A percentile compares a stretch with the other conserved stretches of the same genome.
These are phyloP conservation scores for Styela clava DNA, from an alignment of 23 tunicate genomes.

Conservation along the genomic window DNA sequence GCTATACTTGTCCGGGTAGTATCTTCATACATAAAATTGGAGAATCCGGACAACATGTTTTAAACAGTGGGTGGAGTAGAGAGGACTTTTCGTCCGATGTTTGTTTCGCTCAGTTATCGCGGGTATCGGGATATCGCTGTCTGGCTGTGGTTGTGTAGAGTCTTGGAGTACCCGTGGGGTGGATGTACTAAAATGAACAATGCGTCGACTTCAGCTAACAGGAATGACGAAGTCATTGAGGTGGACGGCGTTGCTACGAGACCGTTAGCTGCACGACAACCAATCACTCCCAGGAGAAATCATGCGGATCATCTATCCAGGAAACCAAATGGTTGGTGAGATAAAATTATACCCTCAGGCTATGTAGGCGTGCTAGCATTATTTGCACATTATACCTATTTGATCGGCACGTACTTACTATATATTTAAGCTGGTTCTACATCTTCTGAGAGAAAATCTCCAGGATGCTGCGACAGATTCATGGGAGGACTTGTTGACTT, in stretches of 20 bases:
- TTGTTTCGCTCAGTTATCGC: too few relatives aligned
- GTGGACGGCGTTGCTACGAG: not conserved
- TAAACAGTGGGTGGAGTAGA: too few relatives aligned
- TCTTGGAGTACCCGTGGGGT: too few relatives aligned
- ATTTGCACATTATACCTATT: not conserved
- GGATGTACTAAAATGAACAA: too few relatives aligned
- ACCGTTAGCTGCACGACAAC: not conserved
- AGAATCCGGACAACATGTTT: too few relatives aligned
- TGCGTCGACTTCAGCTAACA: not conserved
- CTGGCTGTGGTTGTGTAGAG: too few relatives aligned
- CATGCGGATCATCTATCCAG: not conserved
- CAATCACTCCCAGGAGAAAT: not conserved
- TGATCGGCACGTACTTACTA: not conserved
- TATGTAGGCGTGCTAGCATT: not conserved
- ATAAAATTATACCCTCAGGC: not conserved
- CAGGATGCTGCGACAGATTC: slow-evolving; percentile 39
- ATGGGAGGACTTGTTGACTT: slow-evolving; percentile 52
- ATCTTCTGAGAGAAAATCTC: not conserved
- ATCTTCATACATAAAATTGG: too few relatives aligned
- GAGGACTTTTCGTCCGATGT: too few relatives aligned
- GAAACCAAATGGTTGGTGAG: not conserved
- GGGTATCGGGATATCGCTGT: too few relatives aligned
- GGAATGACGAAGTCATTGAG: not conserved
- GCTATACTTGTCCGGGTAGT: too few relatives aligned
- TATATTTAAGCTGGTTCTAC: not conserved